Evolutionary conservation across 1,140 invertebrate genomes (phyloP), one percentile per base, ranked within the genome.

Genomic region (Linepithema humile): DNA sequence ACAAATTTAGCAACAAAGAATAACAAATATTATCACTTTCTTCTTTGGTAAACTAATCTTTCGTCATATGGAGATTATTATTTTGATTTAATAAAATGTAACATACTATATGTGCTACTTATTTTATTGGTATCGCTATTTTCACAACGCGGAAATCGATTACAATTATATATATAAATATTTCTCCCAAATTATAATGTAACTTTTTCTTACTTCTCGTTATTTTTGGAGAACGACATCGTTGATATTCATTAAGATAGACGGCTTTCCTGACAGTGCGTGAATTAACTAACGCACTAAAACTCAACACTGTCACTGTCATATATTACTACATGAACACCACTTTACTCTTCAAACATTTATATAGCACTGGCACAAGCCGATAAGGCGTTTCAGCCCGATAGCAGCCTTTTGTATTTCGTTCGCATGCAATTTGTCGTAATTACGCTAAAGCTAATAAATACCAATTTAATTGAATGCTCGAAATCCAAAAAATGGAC

Each of bases 121-220:
- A 35, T 20, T 40, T 73, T 5, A 35, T 57, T 6, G 32, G 12
- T 26, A 17, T 40, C 0, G 26, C 2, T 12, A 67, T 53, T 86
- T 82, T 69, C 15, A 78, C 48, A 55, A 32, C 15, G 17, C 48
- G n/a, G 17, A 85, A 86, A 35, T 70, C 7, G 15, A 38, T 60
- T 29, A n/a, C 23, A 0, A 65, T 73, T 10, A n/a, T n/a, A n/a
- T n/a, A n/a, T n/a, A n/a, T n/a, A 6, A 9, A n/a, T 29, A 45
- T 72, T 35, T 82, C 12, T 20, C 7, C 0, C 12, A n/a, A 57
- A 57, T 80, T 55, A 53, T n/a, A 60, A 35, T 32, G 32, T 82
- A 67, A 85, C 17, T 2, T 43, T 83, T 89, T 87, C 87, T 89
- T 86, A 89, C 85, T 78, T 26, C 32, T 88, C 72, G 48, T 86